A percentile compares a stretch with the other conserved stretches of the same genome.
Conservation (phyloP, 2,113 vertebrate genomes). For the Pedetes capensis region DNA sequence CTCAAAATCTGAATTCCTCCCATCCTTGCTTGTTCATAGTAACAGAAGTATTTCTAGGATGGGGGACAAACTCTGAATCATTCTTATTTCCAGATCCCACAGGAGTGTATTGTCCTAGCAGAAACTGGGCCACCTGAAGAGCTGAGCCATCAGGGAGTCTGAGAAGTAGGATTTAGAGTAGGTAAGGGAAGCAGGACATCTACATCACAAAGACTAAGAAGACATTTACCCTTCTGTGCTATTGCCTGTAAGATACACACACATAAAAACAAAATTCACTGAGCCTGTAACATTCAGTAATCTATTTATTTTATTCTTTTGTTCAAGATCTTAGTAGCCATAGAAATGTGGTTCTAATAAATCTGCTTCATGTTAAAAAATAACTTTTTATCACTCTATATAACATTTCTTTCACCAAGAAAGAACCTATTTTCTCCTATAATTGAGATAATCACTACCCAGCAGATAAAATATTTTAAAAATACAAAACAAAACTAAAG, state of each 20-base stretch:
- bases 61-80: no score
- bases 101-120: not conserved
- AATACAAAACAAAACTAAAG: not conserved
- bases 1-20: not conserved
- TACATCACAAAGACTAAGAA: not conserved
- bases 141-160: not conserved
- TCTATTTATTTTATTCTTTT: slow-evolving; percentile 65
- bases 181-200: not conserved
- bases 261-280: slow-evolving; percentile 21
- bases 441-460: not conserved
- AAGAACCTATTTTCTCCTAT: slow-evolving; percentile 17
- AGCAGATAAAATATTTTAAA: not conserved
- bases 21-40: not conserved
- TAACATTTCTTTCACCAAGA: not conserved
- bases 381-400: not conserved
- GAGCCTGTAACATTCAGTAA: slow-evolving; percentile 30
- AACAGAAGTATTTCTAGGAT: not conserved
- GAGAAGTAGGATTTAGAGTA: not conserved
- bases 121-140: not conserved
- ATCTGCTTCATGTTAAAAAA: slow-evolving; percentile 62
- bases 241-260: not conserved
- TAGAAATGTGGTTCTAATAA: slow-evolving; percentile 66
- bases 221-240: not conserved
- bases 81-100: not conserved
- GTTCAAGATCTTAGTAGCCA: slow-evolving; percentile 67